phyloP scores from a whole-genome alignment of 1,140 invertebrate species.

The Chironomus striatipennis region DNA sequence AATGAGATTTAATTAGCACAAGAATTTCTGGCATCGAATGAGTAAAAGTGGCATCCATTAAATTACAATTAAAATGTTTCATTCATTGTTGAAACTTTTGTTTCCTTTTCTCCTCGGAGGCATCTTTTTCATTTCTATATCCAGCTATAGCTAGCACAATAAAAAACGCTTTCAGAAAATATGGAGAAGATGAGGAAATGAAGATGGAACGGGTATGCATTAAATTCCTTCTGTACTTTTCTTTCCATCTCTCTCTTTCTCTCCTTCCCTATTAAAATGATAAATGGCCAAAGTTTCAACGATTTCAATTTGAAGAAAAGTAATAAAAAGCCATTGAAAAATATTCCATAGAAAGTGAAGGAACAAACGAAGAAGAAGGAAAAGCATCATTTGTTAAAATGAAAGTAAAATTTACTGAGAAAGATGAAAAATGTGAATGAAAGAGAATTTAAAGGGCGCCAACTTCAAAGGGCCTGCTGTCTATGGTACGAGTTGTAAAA shows the following conservation, averaged over 20 bases:
- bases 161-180: not conserved
- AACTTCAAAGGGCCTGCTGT: too few species aligned
- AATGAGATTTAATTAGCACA: slow-evolving; percentile 12
- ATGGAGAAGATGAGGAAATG: not conserved
- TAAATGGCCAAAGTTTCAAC: slow-evolving; percentile 19
- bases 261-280: slow-evolving; percentile 11
- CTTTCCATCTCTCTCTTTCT: too few species aligned
- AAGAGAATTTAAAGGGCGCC: too few species aligned
- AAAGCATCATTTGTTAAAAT: not conserved
- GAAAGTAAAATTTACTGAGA: not conserved
- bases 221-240: not conserved
- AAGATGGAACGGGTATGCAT: not conserved
- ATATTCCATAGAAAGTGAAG: too few species aligned
- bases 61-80: not conserved
- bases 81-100: not conserved
- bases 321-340: not conserved
- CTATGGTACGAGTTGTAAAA: too few species aligned
- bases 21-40: not conserved
- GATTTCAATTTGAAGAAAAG: slow-evolving; percentile 9
- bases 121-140: not conserved
- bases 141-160: too few species aligned
- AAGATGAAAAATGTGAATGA: not conserved
- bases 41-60: slow-evolving; percentile 8
- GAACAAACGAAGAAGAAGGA: not conserved
- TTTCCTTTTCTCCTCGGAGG: not conserved